These are phyloP conservation scores for Hoplostethus mediterraneus DNA, from an alignment of 2,797 vertebrate genomes.

Conservation along the genomic window DNA sequence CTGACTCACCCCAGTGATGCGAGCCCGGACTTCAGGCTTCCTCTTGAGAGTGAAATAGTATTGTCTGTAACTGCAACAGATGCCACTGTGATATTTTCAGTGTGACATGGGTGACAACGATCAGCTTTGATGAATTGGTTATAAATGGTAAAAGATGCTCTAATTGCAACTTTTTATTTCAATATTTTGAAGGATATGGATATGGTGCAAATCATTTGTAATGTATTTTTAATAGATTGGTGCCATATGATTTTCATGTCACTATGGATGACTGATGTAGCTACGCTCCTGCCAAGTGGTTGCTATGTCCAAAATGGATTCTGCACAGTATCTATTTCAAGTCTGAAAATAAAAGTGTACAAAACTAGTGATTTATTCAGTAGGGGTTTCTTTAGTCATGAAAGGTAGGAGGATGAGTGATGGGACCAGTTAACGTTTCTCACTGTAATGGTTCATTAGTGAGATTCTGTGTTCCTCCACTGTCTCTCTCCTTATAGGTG, in stretches of 20 bases:
- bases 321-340: conserved; percentile 4
- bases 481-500: no score
- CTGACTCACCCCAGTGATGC: background rate
- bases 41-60: background rate
- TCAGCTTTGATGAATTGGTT: background rate
- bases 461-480: no score
- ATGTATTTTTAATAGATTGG: background rate
- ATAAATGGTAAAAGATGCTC: background rate
- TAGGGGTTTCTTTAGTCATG: background rate
- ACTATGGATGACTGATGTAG: background rate
- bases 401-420: no score
- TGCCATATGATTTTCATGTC: background rate
- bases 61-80: background rate
- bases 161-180: background rate
- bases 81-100: background rate
- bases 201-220: background rate
- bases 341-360: conserved; percentile 41
- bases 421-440: no score
- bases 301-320: background rate
- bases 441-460: no score
- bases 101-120: background rate
- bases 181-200: conserved; percentile 9
- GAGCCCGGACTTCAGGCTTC: background rate
- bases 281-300: background rate
- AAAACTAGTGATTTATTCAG: background rate